phyloP scores from a whole-genome alignment of 2,113 vertebrate genomes.

The Sylvietta virens region DNA sequence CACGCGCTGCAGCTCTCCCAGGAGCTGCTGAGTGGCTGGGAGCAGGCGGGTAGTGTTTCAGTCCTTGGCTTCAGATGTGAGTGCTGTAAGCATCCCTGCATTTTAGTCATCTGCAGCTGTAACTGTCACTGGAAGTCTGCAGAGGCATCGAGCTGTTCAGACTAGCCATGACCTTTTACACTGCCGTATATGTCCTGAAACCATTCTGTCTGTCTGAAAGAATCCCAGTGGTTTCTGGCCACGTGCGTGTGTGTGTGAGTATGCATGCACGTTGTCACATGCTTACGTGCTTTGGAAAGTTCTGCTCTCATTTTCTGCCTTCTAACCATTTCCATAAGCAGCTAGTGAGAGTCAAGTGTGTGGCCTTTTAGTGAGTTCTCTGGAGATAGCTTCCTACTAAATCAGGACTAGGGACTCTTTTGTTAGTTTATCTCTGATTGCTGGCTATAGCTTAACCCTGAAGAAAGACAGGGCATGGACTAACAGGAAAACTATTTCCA shows the following conservation, averaged over 20 bases:
- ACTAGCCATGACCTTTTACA: background rate
- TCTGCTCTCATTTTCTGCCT: background rate
- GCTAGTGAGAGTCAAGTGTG: background rate
- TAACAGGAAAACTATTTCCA: background rate
- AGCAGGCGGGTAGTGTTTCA: background rate
- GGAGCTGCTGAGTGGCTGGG: background rate
- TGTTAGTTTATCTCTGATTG: background rate
- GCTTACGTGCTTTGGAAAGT: background rate
- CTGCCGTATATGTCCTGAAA: background rate
- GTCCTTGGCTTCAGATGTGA: background rate
- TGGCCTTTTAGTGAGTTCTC: background rate
- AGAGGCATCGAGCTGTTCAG: background rate
- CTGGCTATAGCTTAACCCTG: background rate
- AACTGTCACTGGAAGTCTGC: background rate
- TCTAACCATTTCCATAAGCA: background rate
- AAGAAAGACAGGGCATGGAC: background rate
- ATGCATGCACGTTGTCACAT: rapidly evolving
- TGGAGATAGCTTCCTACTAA: background rate
- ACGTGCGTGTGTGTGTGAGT: background rate
- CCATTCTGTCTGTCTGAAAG: background rate
- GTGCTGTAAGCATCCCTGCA: background rate
- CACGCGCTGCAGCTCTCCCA: rapidly evolving
- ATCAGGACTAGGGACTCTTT: background rate
- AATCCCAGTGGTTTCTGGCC: background rate
- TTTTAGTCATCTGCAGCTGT: background rate